Conservation (phyloP, 2,113 vertebrate species). For the Ivindomyrus marchei region DNA sequence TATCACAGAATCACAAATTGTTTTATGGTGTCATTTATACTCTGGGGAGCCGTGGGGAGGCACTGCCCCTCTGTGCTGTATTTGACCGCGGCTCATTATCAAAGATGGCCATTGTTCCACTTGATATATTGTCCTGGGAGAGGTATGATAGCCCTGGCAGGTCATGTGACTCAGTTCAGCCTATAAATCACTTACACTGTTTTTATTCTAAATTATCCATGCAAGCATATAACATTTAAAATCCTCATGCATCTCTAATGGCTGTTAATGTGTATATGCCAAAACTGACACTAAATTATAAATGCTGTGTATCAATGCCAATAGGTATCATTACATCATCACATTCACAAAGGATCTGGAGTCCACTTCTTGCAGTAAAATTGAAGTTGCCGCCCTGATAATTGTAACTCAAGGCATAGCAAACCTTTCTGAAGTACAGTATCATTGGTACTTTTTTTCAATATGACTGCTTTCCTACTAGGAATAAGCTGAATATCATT, state of each 20-base stretch:
- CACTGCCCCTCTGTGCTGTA: neutral
- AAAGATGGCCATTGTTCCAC: neutral
- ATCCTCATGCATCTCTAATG: neutral
- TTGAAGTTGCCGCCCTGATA: slow-evolving; percentile 35
- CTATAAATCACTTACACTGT: neutral
- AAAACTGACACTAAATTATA: neutral
- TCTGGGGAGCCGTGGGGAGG: neutral
- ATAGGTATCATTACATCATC: neutral
- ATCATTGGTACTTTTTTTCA: slow-evolving; percentile 59
- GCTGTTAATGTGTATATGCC: neutral
- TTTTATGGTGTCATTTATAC: slow-evolving; percentile 7
- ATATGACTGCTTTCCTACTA: slow-evolving; percentile 60
- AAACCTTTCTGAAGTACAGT: slow-evolving; percentile 46
- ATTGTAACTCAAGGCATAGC: slow-evolving; percentile 47
- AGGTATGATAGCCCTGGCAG: neutral
- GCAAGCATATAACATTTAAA: neutral
- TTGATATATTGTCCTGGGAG: neutral
- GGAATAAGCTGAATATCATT: slow-evolving; percentile 73
- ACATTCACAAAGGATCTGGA: neutral
- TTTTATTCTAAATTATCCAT: neutral
- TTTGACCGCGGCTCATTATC: neutral
- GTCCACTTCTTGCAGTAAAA: neutral
- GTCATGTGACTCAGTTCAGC: neutral
- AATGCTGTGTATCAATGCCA: neutral
- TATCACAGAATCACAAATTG: neutral